Base-by-base conservation (phyloP, 2,888 invertebrate genomes). In the Schrankia costaestrigalis region DNA sequence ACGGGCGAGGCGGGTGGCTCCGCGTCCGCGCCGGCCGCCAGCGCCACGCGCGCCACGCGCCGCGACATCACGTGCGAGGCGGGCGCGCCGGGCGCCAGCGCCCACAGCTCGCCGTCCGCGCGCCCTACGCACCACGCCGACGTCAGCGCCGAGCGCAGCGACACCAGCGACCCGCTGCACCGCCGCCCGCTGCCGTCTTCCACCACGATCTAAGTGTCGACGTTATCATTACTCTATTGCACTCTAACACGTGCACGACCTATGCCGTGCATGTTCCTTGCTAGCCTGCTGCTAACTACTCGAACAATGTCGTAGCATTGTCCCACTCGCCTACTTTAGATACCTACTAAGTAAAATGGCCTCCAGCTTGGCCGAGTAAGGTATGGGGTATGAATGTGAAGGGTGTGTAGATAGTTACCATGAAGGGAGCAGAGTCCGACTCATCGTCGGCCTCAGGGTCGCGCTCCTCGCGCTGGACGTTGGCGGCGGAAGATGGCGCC, bases 181-280 rank as follows among this genome's bases (percentile, higher is more conserved):
- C 59, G 59, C 45, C 60, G 43, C 17, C 56, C 63, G 42, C 40
- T 46, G 14, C 28, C 41, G 46, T 68, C 71, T 54, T 71, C 64
- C 51, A 78, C 56, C 44, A 74, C 55, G 25, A 76, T 45, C 73
- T 73, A 51, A n/a, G n/a, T n/a, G n/a, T n/a, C n/a, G n/a, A n/a
- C n/a, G n/a, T n/a, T n/a, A n/a, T n/a, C 15, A 8, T n/a, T 8
- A 27, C 23, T 2, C 9, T 10, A n/a, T 10, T n/a, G 3, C 21
- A 21, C 21, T n/a, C 21, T 6, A 7, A 8, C 21, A 21, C n/a
- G 21, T 8, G n/a, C 23, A 11, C 23, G 3, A 17, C 17, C 17
- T 7, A 17, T 7, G 7, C 17, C 17, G 17, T 17, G 17, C 7
- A 4, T 17, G 17, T 17, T 7, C 7, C 17, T 17, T 3, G 3